Evolutionary conservation across 2,113 vertebrate genomes (phyloP).

Genomic region (Xiphophorus hellerii): DNA sequence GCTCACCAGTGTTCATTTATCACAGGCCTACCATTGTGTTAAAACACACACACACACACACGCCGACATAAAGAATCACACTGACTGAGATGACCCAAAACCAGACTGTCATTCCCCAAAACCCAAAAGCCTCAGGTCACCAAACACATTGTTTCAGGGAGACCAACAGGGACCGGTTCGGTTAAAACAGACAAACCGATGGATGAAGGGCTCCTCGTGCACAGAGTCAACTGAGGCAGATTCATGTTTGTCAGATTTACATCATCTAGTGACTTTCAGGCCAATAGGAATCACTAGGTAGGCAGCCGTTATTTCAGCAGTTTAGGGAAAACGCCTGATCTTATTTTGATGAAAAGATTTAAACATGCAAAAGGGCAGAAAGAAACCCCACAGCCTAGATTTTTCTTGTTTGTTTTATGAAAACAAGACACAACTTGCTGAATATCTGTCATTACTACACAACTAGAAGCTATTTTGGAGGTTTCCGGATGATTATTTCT

Average conservation of each 20-base stretch:
- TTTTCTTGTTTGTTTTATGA: neutral
- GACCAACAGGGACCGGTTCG: constrained; percentile 2
- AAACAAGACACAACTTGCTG: neutral
- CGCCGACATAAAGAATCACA: neutral
- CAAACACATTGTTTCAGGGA: constrained; percentile 44
- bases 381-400: neutral
- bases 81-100: constrained; percentile 16
- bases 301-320: neutral
- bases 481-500: neutral
- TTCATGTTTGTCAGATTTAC: neutral
- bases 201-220: neutral
- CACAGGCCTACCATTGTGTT: neutral
- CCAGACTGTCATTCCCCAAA: constrained; percentile 24
- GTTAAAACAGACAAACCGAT: constrained; percentile 26
- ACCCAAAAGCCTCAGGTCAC: constrained; percentile 26
- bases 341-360: neutral
- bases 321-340: neutral
- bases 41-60: neutral
- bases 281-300: neutral
- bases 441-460: neutral
- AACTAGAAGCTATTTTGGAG: neutral
- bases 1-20: constrained; percentile 1
- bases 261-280: constrained; percentile 10
- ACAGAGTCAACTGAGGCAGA: neutral
- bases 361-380: neutral